A percentile compares a stretch with the other conserved stretches of the same genome.
phyloP scores from a whole-genome alignment of 2,888 invertebrate genomes.

The Cataglyphis altisquamis region DNA sequence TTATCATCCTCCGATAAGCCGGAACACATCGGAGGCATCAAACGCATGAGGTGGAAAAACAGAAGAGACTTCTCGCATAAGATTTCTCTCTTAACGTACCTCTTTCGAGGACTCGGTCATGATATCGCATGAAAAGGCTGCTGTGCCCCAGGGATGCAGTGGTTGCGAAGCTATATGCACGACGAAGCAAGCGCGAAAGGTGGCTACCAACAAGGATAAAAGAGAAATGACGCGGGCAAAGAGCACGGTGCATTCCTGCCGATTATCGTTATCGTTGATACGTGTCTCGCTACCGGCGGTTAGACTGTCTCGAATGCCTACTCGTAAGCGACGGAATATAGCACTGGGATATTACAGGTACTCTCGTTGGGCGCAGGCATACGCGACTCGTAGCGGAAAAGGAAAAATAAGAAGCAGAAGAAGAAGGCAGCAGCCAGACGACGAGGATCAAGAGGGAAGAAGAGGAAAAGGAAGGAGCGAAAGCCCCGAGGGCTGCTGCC shows the following conservation, averaged over 20 bases:
- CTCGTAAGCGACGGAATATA: constrained; percentile 56
- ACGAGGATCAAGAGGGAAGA: constrained; percentile 4
- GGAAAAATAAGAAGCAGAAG: constrained; percentile 43
- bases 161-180: constrained; percentile 3
- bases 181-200: constrained; percentile 12
- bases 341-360: constrained; percentile 69
- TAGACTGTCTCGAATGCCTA: constrained; percentile 57
- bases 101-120: constrained; percentile 20
- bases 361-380: constrained; percentile 59
- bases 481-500: constrained; percentile 63
- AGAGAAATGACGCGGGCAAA: constrained; percentile 22
- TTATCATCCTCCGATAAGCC: constrained; percentile 45
- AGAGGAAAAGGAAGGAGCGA: neutral
- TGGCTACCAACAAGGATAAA: constrained; percentile 31
- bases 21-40: constrained; percentile 25
- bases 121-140: constrained; percentile 21
- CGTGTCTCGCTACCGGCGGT: constrained; percentile 60
- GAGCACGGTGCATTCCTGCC: constrained; percentile 54
- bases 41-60: constrained; percentile 37
- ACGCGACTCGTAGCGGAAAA: constrained; percentile 43
- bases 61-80: constrained; percentile 16
- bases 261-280: constrained; percentile 73
- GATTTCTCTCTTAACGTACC: constrained; percentile 11
- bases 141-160: constrained; percentile 33
- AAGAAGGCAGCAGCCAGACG: constrained; percentile 17